Conservation (phyloP, 2,888 invertebrate genomes). For the Trachelus troglodyta region DNA sequence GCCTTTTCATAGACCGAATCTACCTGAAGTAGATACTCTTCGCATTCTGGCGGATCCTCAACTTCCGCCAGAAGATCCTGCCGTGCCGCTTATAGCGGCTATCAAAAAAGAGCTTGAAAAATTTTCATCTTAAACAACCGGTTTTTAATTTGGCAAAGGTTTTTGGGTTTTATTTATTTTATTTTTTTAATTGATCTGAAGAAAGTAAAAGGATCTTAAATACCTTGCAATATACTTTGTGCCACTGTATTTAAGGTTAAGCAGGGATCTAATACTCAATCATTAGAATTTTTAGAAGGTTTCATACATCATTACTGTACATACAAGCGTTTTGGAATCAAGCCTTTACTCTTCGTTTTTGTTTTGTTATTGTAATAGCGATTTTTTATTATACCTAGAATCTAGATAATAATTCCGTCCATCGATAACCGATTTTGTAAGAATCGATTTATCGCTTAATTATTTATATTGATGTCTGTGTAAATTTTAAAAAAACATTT, state of each 20-base stretch:
- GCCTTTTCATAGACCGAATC: slow-evolving; percentile 70
- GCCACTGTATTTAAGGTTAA: slow-evolving; percentile 10
- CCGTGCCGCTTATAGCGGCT: slow-evolving; percentile 84
- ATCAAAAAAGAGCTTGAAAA: slow-evolving; percentile 78
- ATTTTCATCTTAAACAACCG: slow-evolving; percentile 34
- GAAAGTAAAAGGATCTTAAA: not conserved
- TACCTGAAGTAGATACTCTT: slow-evolving; percentile 67
- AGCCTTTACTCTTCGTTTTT: not conserved
- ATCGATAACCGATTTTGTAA: not conserved
- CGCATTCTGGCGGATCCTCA: slow-evolving; percentile 72
- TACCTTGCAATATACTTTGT: slow-evolving; percentile 9
- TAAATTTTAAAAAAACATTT: not conserved
- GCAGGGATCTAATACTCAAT: not conserved
- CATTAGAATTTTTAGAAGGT: not conserved
- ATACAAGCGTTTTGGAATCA: not conserved
- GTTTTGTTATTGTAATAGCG: not conserved
- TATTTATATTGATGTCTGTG: not conserved
- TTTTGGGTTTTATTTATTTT: not conserved
- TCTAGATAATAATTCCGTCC: not conserved
- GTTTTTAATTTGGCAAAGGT: not conserved
- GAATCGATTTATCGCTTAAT: not conserved
- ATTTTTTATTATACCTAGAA: not conserved
- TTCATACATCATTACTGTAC: slow-evolving; percentile 2
- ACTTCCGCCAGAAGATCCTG: slow-evolving; percentile 77
- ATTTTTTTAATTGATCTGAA: not conserved